These are phyloP conservation scores for Melanostigma gelatinosum DNA, from an alignment of 2,113 vertebrate genomes.

Conservation along the genomic window DNA sequence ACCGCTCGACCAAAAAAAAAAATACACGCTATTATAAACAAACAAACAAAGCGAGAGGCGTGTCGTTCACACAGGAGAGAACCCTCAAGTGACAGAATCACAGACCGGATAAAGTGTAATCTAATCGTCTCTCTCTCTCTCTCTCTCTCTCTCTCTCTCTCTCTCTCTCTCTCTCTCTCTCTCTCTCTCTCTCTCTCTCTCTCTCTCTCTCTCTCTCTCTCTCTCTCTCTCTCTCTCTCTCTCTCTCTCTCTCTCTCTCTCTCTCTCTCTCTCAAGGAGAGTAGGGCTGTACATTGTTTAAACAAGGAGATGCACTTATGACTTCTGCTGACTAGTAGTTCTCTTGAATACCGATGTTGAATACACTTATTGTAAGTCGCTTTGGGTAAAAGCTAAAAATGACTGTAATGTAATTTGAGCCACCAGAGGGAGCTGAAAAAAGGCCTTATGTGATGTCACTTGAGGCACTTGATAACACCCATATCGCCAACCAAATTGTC, in stretches of 20 bases:
- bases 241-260: conserved; percentile 44
- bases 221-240: conserved; percentile 30
- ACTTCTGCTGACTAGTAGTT: too few species aligned
- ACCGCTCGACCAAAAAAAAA: not conserved
- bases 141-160: too few species aligned
- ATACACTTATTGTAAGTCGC: too few species aligned
- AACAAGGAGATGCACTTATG: too few species aligned
- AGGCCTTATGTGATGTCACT: not conserved
- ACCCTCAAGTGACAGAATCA: conserved; percentile 72
- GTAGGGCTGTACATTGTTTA: too few species aligned
- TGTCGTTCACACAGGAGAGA: conserved; percentile 14
- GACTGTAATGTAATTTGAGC: not conserved
- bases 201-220: conserved; percentile 54
- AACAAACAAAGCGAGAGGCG: not conserved
- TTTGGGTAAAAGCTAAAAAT: too few species aligned
- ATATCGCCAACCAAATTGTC: not conserved
- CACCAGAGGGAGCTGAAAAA: not conserved
- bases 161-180: too few species aligned
- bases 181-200: too few species aligned
- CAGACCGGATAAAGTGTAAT: conserved; percentile 84
- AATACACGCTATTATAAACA: not conserved
- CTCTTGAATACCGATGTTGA: too few species aligned
- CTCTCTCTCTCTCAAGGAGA: conserved; percentile 53
- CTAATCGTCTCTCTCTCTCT: too few species aligned
- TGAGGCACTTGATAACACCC: too few species aligned